Evolutionary conservation across 2,888 invertebrate genomes (phyloP).

Genomic region (Erebia ligea): DNA sequence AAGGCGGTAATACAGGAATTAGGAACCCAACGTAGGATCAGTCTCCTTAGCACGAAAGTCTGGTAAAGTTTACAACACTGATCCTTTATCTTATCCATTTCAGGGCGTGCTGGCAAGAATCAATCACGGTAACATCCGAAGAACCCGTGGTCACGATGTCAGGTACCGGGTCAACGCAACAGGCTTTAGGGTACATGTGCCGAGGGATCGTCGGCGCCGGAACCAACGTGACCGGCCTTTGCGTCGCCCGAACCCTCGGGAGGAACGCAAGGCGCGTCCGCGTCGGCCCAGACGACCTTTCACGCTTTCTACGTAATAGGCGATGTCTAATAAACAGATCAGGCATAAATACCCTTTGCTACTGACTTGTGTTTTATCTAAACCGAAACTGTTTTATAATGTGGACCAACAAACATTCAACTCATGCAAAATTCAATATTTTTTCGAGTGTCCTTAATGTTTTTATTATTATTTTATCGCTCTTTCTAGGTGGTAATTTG

Average conservation of each 20-base stretch:
- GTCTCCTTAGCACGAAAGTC: no score
- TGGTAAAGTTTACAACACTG: no score
- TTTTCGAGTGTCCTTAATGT: no score
- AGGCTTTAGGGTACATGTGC: not conserved
- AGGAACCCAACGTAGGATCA: no score
- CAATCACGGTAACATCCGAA: not conserved
- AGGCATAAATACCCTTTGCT: not conserved
- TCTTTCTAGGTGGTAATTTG: not conserved
- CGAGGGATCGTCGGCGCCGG: not conserved
- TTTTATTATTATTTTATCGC: no score
- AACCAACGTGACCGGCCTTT: not conserved
- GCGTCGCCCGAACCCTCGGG: not conserved
- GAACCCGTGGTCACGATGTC: not conserved
- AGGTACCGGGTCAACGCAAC: not conserved
- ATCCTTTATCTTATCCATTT: not conserved
- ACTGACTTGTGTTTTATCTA: not conserved
- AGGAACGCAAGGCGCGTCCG: not conserved
- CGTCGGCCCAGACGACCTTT: not conserved
- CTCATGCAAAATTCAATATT: not conserved
- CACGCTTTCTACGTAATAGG: not conserved
- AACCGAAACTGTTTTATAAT: not conserved
- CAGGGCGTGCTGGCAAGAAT: not conserved
- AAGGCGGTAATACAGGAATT: no score
- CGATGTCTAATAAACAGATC: not conserved
- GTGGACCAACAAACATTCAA: not conserved